Percentiles rank a stretch among this genome's conserved stretches.
These are phyloP conservation scores for Drosophila micromelanica DNA, from an alignment of 1,140 invertebrate species.

Conservation along the genomic window DNA sequence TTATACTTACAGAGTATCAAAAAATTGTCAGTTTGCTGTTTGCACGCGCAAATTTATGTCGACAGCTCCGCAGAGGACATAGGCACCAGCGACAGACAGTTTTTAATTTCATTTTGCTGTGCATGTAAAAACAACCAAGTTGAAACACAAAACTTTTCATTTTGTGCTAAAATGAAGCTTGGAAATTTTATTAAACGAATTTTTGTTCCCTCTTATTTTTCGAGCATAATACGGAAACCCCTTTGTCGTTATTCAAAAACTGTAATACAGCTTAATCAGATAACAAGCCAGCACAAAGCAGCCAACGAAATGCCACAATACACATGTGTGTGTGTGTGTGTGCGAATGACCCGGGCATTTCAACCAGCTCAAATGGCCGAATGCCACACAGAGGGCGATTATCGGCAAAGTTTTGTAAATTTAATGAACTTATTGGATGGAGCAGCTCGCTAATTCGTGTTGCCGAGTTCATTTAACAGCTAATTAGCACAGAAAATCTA, in stretches of 20 bases:
- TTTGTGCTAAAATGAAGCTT: slow-evolving; percentile 46
- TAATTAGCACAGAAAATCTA: slow-evolving; percentile 47
- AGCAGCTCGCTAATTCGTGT: slow-evolving; percentile 31
- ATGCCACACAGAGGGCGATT: slow-evolving; percentile 7
- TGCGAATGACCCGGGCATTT: not conserved
- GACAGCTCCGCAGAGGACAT: slow-evolving; percentile 28
- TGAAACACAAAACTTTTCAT: slow-evolving; percentile 49
- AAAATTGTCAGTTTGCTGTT: slow-evolving; percentile 24
- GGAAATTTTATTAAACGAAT: slow-evolving; percentile 9
- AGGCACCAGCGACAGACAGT: slow-evolving; percentile 3
- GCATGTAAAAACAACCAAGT: slow-evolving; percentile 44
- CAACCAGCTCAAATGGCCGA: slow-evolving; percentile 30
- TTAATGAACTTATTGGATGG: slow-evolving; percentile 67
- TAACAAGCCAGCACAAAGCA: slow-evolving; percentile 31
- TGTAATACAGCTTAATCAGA: slow-evolving; percentile 59
- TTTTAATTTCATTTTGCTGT: slow-evolving; percentile 66
- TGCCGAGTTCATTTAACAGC: slow-evolving; percentile 37
- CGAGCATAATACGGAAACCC: slow-evolving; percentile 14
- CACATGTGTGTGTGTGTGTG: not conserved
- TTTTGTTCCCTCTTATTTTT: slow-evolving; percentile 8
- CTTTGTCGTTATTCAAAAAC: slow-evolving; percentile 47
- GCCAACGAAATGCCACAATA: slow-evolving; percentile 67
- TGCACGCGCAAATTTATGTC: slow-evolving; percentile 36
- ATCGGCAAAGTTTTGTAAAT: slow-evolving; percentile 38
- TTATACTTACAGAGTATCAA: slow-evolving; percentile 31